These are phyloP conservation scores for Heliornis fulica DNA, from an alignment of 2,113 vertebrate genomes.

Conservation along the genomic window DNA sequence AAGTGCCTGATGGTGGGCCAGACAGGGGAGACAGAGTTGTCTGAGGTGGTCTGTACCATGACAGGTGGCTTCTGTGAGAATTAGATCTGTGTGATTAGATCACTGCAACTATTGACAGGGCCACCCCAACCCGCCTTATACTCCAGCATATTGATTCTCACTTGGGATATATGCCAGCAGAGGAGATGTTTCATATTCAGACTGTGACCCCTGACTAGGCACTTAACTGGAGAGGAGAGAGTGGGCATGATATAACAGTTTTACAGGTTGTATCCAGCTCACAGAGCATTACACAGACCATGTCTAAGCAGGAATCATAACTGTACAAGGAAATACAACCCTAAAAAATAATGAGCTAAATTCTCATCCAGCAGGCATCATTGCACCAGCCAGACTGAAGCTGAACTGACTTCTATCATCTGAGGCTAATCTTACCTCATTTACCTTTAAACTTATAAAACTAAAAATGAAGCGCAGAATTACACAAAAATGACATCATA, in stretches of 20 bases:
- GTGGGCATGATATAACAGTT: not conserved
- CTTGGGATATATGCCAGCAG: rapidly evolving
- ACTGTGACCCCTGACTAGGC: not conserved
- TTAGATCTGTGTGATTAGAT: no score
- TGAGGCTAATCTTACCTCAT: not conserved
- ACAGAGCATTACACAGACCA: not conserved
- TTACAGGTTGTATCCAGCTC: not conserved
- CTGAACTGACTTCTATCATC: not conserved
- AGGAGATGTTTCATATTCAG: not conserved
- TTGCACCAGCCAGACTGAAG: not conserved
- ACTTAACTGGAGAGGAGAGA: not conserved
- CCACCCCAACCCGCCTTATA: not conserved
- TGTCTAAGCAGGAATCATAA: not conserved
- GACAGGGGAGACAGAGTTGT: rapidly evolving
- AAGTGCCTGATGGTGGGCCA: rapidly evolving
- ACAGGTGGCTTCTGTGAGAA: not conserved
- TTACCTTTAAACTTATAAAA: not conserved
- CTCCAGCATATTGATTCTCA: not conserved
- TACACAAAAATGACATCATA: not conserved
- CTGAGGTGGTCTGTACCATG: not conserved
- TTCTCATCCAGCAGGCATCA: rapidly evolving
- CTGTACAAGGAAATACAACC: not conserved
- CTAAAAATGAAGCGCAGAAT: not conserved
- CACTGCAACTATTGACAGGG: rapidly evolving
- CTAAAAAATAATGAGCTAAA: not conserved